Conservation (phyloP, 1,140 invertebrate species). For the Dryas iulia region DNA sequence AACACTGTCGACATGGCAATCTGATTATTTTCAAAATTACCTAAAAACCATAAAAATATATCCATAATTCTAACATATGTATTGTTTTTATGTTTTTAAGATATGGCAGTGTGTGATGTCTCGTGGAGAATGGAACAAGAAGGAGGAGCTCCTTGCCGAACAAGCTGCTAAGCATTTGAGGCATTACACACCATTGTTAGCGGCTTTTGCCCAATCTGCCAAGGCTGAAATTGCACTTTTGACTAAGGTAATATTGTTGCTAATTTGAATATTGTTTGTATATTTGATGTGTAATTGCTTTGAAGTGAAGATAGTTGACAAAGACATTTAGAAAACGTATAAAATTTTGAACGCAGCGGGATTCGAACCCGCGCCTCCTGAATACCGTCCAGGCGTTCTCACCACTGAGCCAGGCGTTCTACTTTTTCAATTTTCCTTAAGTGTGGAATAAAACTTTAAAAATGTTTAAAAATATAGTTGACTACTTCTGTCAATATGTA, state of each 20-base stretch:
- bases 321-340: no score
- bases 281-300: no score
- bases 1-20: conserved; percentile 62
- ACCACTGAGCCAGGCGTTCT: no score
- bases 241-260: conserved; percentile 87
- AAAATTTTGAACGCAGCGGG: no score
- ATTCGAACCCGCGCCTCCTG: no score
- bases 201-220: conserved; percentile 90
- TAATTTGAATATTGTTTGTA: no score
- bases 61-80: neutral
- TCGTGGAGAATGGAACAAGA: conserved; percentile 98
- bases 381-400: no score
- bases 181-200: conserved; percentile 91
- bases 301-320: no score
- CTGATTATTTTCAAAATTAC: conserved; percentile 39
- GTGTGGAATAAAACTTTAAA: no score
- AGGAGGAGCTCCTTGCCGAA: conserved; percentile 96
- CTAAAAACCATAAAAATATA: neutral
- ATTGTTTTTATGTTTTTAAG: conserved; percentile 53
- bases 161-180: conserved; percentile 95
- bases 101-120: conserved; percentile 97
- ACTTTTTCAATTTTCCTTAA: no score
- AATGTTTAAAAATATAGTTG: no score
- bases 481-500: no score
- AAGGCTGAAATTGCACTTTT: conserved; percentile 93